Conservation (phyloP, 2,113 vertebrate species). For the Oreochromis aureus region DNA sequence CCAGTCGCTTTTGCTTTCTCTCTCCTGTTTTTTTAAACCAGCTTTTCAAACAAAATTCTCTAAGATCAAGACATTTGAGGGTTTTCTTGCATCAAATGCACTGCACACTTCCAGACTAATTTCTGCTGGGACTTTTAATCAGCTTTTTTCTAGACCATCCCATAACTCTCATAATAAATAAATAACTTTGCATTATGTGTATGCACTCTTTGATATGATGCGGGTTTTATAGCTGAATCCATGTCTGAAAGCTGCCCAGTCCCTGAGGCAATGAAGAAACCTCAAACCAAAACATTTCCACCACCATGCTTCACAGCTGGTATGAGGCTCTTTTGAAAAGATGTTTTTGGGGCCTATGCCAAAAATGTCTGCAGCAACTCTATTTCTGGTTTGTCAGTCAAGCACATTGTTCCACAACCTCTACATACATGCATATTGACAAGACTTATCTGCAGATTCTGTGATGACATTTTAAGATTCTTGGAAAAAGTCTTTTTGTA, state of each 20-base stretch:
- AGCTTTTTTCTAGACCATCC: not conserved
- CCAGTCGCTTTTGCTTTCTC: not conserved
- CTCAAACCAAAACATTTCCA: not conserved
- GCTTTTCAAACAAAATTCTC: not conserved
- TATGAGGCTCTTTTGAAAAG: not conserved
- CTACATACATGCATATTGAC: not conserved
- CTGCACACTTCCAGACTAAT: not conserved
- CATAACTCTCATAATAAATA: not conserved
- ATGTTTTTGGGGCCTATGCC: not conserved
- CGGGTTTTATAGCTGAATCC: not conserved
- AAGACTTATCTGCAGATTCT: not conserved
- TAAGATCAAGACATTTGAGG: not conserved
- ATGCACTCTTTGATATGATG: not conserved
- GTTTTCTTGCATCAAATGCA: not conserved
- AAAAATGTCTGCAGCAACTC: not conserved
- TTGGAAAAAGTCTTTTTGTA: too few relatives aligned
- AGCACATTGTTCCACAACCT: not conserved
- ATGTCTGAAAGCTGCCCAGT: not conserved
- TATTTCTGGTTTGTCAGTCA: not conserved
- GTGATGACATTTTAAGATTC: not conserved
- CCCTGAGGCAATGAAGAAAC: not conserved
- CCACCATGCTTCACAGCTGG: not conserved
- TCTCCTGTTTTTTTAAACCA: not conserved
- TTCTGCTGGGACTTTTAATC: not conserved
- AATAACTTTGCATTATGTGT: not conserved